Evolutionary conservation across 2,113 vertebrate genomes (phyloP).

Genomic region (Petroica traversi): DNA sequence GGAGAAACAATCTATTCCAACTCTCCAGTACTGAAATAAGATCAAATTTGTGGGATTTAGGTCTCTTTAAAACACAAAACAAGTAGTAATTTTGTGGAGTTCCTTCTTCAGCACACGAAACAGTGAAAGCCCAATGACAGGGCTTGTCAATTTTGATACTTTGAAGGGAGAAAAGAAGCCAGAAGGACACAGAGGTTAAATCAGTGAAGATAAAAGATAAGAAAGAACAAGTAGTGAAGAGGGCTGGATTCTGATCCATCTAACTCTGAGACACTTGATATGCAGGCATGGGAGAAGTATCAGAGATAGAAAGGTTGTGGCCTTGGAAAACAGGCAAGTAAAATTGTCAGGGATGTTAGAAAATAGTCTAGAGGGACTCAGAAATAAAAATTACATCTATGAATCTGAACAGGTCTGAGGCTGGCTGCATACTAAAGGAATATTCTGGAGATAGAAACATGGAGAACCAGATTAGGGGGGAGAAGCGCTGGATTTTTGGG

Average conservation of each 20-base stretch:
- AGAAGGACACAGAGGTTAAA: constrained; percentile 11
- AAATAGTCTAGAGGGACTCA: not conserved
- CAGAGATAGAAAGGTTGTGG: not conserved
- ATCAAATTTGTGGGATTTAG: not conserved
- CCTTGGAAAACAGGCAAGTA: not conserved
- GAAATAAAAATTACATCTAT: not conserved
- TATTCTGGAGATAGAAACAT: not conserved
- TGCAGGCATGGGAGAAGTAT: not conserved
- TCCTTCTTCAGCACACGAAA: not conserved
- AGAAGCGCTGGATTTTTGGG: not conserved
- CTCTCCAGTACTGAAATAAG: not conserved
- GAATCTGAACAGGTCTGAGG: not conserved
- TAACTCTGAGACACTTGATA: not conserved
- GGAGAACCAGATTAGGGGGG: not conserved
- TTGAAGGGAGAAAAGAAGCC: not conserved
- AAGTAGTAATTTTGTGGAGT: not conserved
- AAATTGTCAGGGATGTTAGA: not conserved
- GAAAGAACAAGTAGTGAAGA: not conserved
- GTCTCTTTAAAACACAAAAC: not conserved
- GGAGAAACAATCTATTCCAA: not conserved
- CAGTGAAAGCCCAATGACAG: not conserved
- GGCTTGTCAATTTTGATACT: not conserved
- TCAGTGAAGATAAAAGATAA: constrained; percentile 10
- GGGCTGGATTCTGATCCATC: not conserved
- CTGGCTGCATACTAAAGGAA: not conserved